These are phyloP conservation scores for Drosophila sp. DNA, from an alignment of 1,140 invertebrate genomes.

Conservation along the genomic window DNA sequence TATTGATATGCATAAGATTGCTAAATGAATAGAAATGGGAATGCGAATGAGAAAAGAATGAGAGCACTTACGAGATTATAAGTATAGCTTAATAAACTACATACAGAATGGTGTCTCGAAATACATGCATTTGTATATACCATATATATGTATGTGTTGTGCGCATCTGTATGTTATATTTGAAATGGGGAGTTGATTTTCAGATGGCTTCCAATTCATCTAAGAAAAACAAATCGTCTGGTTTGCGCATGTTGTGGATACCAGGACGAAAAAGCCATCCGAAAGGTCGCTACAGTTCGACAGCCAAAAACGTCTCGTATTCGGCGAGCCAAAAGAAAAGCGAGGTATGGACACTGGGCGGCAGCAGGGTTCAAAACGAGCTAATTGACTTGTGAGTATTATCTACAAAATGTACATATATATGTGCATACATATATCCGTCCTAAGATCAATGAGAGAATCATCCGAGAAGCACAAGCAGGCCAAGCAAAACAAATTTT, in stretches of 20 bases:
- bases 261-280: slow-evolving; percentile 74
- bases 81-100: slow-evolving; percentile 1
- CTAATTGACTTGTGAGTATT: slow-evolving; percentile 77
- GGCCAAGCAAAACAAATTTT: slow-evolving; percentile 10
- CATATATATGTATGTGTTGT: not conserved
- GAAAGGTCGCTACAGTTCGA: slow-evolving; percentile 70
- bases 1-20: not conserved
- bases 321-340: slow-evolving; percentile 73
- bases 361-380: slow-evolving; percentile 73
- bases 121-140: slow-evolving; percentile 3
- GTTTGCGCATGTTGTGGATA: slow-evolving; percentile 80
- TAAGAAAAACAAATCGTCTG: slow-evolving; percentile 72
- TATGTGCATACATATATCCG: too few species aligned
- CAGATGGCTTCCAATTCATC: slow-evolving; percentile 70
- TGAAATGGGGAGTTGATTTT: slow-evolving; percentile 54
- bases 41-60: not conserved
- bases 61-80: slow-evolving; percentile 4
- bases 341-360: slow-evolving; percentile 79
- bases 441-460: too few species aligned
- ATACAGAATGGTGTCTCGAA: not conserved
- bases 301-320: slow-evolving; percentile 72
- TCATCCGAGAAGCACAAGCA: not conserved
- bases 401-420: not conserved
- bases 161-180: slow-evolving; percentile 21
- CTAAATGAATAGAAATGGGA: slow-evolving; percentile 4